Percentiles rank a stretch among this genome's conserved stretches.
These are phyloP conservation scores for Oscheius sp. DNA, from an alignment of 2,888 invertebrate species.

Conservation along the genomic window DNA sequence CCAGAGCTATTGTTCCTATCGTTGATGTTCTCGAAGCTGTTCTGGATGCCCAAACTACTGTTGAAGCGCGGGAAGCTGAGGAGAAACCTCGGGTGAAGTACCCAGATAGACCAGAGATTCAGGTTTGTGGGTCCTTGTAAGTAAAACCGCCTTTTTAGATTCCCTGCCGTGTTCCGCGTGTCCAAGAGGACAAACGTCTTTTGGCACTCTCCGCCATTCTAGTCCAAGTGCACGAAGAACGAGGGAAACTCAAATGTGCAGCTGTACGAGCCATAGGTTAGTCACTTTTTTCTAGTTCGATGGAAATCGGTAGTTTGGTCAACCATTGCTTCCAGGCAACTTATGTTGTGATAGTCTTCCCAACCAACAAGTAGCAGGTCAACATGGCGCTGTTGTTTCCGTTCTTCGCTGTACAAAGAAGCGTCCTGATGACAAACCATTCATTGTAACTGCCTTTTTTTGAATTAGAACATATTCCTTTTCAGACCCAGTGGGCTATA, in stretches of 20 bases:
- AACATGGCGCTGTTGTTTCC: slow-evolving; percentile 40
- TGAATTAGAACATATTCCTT: not conserved
- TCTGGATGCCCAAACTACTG: slow-evolving; percentile 31
- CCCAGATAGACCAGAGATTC: slow-evolving; percentile 30
- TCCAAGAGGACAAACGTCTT: slow-evolving; percentile 7
- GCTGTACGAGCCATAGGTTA: slow-evolving; percentile 48
- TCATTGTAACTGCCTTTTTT: slow-evolving; percentile 38
- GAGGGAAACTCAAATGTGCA: slow-evolving; percentile 42
- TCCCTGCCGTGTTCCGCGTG: slow-evolving; percentile 18
- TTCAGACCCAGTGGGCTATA: slow-evolving; percentile 61
- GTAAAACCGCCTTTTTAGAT: slow-evolving; percentile 17
- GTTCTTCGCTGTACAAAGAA: slow-evolving; percentile 48
- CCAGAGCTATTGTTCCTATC: slow-evolving; percentile 28
- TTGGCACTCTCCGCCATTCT: not conserved
- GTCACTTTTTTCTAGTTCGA: not conserved
- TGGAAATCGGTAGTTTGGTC: too few species aligned
- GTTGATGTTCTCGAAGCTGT: slow-evolving; percentile 42
- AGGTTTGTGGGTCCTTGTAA: not conserved
- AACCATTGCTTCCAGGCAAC: slow-evolving; percentile 35
- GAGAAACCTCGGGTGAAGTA: not conserved
- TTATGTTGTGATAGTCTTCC: slow-evolving; percentile 37
- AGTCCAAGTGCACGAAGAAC: not conserved
- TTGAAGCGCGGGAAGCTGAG: slow-evolving; percentile 9
- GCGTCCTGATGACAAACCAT: slow-evolving; percentile 39
- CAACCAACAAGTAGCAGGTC: slow-evolving; percentile 44